Percentiles rank a stretch among this genome's conserved stretches.
Conservation (phyloP, 2,888 invertebrate species). For the Archips crataeganus region DNA sequence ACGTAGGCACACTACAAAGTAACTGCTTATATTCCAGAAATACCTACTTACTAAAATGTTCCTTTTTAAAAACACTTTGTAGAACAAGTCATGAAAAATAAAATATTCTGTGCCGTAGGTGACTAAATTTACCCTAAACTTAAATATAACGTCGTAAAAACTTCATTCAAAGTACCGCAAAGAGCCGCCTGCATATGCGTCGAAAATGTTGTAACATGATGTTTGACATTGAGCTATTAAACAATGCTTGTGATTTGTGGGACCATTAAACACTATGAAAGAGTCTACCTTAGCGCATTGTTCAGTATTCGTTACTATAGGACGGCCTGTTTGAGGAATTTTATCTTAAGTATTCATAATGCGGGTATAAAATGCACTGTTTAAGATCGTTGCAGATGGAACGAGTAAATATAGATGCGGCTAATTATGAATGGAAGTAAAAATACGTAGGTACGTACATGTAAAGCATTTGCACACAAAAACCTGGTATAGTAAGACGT, state of each 20-base stretch:
- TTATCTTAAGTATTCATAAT: slow-evolving; percentile 28
- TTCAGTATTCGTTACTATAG: slow-evolving; percentile 48
- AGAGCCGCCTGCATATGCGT: slow-evolving; percentile 2
- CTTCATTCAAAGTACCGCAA: background rate
- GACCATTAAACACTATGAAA: slow-evolving; percentile 54
- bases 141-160: background rate
- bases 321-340: slow-evolving; percentile 20
- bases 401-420: background rate
- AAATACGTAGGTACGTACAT: no score
- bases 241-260: slow-evolving; percentile 51
- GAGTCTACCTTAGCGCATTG: slow-evolving; percentile 47
- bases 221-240: slow-evolving; percentile 52
- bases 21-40: no score
- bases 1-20: no score
- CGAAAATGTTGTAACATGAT: slow-evolving; percentile 24
- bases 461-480: no score
- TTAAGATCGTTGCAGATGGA: background rate
- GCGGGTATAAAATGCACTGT: background rate
- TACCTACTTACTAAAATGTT: no score
- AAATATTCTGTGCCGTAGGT: no score
- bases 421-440: background rate
- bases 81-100: no score
- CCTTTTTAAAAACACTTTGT: no score
- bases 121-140: background rate
- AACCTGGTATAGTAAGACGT: no score